Evolutionary conservation across 2,888 invertebrate genomes (phyloP), one percentile per base, ranked within the genome.

Genomic region (Erebia ligea): DNA sequence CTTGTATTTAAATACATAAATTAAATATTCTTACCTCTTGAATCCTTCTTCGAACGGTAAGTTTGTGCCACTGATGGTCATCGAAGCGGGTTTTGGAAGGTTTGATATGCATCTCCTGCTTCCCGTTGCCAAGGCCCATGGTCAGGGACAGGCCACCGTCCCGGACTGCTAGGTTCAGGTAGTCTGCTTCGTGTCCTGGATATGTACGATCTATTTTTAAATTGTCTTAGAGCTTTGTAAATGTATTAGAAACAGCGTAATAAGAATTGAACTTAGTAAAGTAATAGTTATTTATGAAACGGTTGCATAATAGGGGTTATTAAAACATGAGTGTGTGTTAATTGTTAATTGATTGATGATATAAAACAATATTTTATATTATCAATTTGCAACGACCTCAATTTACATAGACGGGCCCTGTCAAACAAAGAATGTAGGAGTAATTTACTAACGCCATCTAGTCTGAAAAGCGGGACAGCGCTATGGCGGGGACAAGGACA

Each of bases 1-100:
- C 34, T 5, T 34, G 1, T 48, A 11, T 4, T 48, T 48, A 15
- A 11, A 48, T 5, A 15, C n/a, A 50, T 15, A 6, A 1, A 6
- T 1, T 17, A 17, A 34, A 34, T 34, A 15, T 6, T 17, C 17
- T 59, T 42, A 98, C 98, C 96, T 98, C 98, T 89, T 98, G 98
- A 79, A 98, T 97, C 83, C 97, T 95, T 73, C 99, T 94, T 83
- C 97, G 97, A 3, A 99, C 97, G 69, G 97, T 96, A 69, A 99
- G 96, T 89, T 97, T 97, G 88, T 99, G 99, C 98, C 98, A 99
- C 86, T 98, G 97, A 89, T 98, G 98, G 90, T 99, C 99, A 85
- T 99, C 98, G 87, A 99, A 98, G 65, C 98, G 95, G 42, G 98
- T 96, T 88, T 96, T 96, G 63, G 97, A 95, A 0, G 98, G 98